These are phyloP conservation scores for Dreissena polymorpha DNA, from an alignment of 1,140 invertebrate species.

Conservation along the genomic window DNA sequence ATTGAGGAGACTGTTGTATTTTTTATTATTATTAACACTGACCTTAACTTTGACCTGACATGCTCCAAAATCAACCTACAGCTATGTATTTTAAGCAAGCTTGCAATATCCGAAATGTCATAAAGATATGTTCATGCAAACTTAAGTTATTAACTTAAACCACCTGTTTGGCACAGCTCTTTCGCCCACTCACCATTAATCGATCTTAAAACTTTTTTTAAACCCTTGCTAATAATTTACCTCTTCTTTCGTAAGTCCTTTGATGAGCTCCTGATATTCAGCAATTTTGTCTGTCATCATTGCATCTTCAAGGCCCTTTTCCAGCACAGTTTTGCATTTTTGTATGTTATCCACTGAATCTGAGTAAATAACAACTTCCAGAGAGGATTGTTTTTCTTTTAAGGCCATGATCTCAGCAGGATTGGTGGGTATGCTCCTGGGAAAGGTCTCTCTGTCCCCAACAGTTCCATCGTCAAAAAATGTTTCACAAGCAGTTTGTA, in stretches of 20 bases:
- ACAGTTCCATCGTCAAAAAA: neutral
- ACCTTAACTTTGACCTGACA: no score
- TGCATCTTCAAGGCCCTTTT: slow-evolving; percentile 23
- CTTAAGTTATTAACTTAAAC: neutral
- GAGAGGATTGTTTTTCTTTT: slow-evolving; percentile 12
- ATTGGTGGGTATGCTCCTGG: neutral
- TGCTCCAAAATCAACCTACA: neutral
- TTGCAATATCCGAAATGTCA: neutral
- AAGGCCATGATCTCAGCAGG: neutral
- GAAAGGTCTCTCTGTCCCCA: neutral
- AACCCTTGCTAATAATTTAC: neutral
- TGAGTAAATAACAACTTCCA: slow-evolving; percentile 32
- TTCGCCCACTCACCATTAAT: neutral
- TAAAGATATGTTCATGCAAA: neutral
- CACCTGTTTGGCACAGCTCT: neutral
- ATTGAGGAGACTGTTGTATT: no score
- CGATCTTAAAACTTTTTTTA: neutral
- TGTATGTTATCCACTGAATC: slow-evolving; percentile 29
- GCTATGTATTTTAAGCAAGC: neutral
- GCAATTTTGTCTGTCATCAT: slow-evolving; percentile 11
- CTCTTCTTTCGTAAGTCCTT: slow-evolving; percentile 9
- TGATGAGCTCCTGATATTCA: slow-evolving; percentile 10
- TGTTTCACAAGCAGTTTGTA: neutral
- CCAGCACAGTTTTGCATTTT: slow-evolving; percentile 17
- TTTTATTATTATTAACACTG: no score